Percentiles rank a stretch among this genome's conserved stretches.
These are phyloP conservation scores for Emys orbicularis DNA, from an alignment of 2,797 vertebrate species.

Conservation along the genomic window DNA sequence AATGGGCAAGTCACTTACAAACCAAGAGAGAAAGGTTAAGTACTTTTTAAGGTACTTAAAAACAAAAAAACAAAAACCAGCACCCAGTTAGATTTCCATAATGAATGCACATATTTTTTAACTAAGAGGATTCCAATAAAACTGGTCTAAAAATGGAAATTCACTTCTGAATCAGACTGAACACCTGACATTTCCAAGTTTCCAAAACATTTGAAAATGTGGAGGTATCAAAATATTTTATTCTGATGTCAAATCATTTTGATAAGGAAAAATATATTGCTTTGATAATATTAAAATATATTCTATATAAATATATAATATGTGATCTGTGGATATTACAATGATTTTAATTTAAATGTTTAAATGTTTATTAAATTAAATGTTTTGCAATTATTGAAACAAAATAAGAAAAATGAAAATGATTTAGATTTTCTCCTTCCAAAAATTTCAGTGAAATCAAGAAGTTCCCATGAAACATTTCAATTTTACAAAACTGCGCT, in stretches of 20 bases:
- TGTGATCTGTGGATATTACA: not conserved
- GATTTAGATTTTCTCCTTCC: too few relatives aligned
- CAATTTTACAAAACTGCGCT: too few relatives aligned
- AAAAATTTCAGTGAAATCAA: too few relatives aligned
- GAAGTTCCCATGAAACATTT: too few relatives aligned
- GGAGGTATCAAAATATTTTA: not conserved
- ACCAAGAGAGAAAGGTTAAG: not conserved
- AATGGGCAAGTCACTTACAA: not conserved
- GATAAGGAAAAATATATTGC: not conserved
- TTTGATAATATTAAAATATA: not conserved
- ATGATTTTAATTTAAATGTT: not conserved
- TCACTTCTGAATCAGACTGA: not conserved
- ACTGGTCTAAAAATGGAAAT: not conserved
- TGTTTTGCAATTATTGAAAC: too few relatives aligned
- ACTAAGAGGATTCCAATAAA: not conserved
- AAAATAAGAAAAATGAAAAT: too few relatives aligned
- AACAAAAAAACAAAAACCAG: not conserved
- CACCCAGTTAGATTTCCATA: not conserved
- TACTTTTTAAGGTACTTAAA: not conserved
- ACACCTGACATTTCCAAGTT: not conserved
- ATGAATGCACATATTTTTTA: not conserved
- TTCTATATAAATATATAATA: not conserved
- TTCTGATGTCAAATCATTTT: not conserved
- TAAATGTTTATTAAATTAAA: too few relatives aligned
- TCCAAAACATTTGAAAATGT: not conserved